Evolutionary conservation across 2,797 vertebrate species (phyloP), one percentile per base, ranked within the genome.

Genomic region (Huso huso): DNA sequence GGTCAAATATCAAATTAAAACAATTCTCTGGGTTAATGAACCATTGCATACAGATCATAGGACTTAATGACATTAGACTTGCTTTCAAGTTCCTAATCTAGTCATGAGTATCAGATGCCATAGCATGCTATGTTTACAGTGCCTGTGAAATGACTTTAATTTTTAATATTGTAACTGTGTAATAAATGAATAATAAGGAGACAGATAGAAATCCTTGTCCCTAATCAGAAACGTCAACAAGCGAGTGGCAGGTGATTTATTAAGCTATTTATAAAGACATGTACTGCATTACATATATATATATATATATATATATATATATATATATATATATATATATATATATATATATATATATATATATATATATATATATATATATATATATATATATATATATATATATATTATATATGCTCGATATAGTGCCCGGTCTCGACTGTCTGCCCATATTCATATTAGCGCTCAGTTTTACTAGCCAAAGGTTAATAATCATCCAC

Each of bases 1-100:
- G 72, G 75, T 78, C 72, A 68, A 70, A 70, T 75, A 70, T 52
- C 12, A 0, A 72, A 77, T 77, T 75, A 76, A 84, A 77, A 68
- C 66, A 70, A 66, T 69, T 74, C 72, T 48, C 63, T 53, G 49
- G 52, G 71, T 68, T 78, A 82, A 71, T 53, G 51, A 75, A 73
- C 71, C 48, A 53, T 57, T 67, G 68, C 53, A 64, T 72, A 55
- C 6, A 68, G 67, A 73, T 62, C 66, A 65, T 49, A 66, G 78
- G 71, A 64, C 66, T 77, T 79, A 73, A 63, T 72, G 71, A 73
- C 68, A 72, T 72, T 71, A 70, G 70, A 65, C 66, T 63, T 68
- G 49, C 72, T 70, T 66, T 64, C 70, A 69, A 62, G 71, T 72
- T 67, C 49, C 76, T 73, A 0, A 52, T 71, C 68, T 75, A 76